Percentiles rank a stretch among this genome's conserved stretches.
Evolutionary conservation across 30 jellyfish, hydroid and myxozoan genomes (phyloP).

Genomic region (Morbakka virulenta): DNA sequence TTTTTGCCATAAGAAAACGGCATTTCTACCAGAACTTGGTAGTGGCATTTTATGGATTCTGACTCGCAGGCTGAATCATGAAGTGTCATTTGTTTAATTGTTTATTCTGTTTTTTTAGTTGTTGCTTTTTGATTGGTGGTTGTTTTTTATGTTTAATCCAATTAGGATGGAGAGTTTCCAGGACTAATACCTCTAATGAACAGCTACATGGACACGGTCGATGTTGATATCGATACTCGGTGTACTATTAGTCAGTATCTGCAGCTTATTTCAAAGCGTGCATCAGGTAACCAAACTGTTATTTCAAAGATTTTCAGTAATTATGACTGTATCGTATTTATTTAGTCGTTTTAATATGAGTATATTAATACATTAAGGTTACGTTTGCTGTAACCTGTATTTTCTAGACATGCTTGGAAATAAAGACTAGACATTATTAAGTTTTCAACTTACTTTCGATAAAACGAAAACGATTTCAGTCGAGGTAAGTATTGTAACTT

Average conservation of each 20-base stretch:
- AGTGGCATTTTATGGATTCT: too few species aligned
- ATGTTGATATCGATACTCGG: conserved; percentile 91
- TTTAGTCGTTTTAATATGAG: too few species aligned
- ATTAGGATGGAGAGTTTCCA: conserved; percentile 91
- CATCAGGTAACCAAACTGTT: conserved; percentile 77
- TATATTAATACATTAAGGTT: neutral
- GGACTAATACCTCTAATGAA: conserved; percentile 92
- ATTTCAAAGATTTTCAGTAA: neutral
- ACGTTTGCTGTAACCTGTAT: neutral
- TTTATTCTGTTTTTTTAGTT: too few species aligned
- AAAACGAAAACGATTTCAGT: too few species aligned
- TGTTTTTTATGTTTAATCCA: too few species aligned
- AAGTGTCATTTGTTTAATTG: too few species aligned
- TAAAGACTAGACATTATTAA: neutral
- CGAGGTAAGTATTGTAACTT: too few species aligned
- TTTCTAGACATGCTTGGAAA: neutral
- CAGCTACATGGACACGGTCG: conserved; percentile 86
- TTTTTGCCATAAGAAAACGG: too few species aligned
- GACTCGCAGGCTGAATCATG: too few species aligned
- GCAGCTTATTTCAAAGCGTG: conserved; percentile 76
- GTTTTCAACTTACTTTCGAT: too few species aligned
- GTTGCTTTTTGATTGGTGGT: too few species aligned
- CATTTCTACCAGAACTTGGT: too few species aligned
- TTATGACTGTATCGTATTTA: neutral
- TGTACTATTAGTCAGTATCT: conserved; percentile 96